Conservation (phyloP, 2,888 invertebrate genomes). For the Pseudococcus viburni region DNA sequence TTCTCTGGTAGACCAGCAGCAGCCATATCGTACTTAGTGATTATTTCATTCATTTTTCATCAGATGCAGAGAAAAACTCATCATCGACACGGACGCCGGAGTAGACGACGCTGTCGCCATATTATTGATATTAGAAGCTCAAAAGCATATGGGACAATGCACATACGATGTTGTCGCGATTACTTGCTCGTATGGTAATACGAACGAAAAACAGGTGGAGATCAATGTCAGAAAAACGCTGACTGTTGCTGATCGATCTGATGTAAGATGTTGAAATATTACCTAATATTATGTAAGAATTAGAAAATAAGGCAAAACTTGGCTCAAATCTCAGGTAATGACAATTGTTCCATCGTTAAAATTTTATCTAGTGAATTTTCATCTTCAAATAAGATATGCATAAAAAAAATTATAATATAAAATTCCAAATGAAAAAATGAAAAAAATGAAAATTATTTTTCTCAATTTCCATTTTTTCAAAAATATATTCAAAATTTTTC, state of each 20-base stretch:
- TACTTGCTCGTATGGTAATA: conserved; percentile 48
- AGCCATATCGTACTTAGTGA: too few relatives aligned
- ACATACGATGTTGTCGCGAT: not conserved
- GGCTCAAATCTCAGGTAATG: too few relatives aligned
- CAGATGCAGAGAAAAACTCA: not conserved
- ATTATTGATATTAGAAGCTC: not conserved
- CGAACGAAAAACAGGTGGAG: not conserved
- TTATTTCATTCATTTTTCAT: not conserved
- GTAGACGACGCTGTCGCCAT: conserved; percentile 52
- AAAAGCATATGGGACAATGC: not conserved
- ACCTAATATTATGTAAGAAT: not conserved
- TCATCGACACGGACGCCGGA: conserved; percentile 56
- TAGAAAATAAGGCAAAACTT: too few relatives aligned
- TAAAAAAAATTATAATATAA: too few relatives aligned
- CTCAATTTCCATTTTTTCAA: too few relatives aligned
- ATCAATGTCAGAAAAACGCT: conserved; percentile 43
- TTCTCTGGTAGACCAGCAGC: too few relatives aligned
- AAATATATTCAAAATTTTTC: too few relatives aligned
- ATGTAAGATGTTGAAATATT: not conserved
- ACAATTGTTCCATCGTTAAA: too few relatives aligned
- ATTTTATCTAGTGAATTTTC: too few relatives aligned
- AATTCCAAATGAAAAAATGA: too few relatives aligned
- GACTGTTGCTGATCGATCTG: not conserved
- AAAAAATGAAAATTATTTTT: too few relatives aligned
- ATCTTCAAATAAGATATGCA: too few relatives aligned